Conservation (phyloP, 2,797 vertebrate species). For the Crenichthys baileyi region DNA sequence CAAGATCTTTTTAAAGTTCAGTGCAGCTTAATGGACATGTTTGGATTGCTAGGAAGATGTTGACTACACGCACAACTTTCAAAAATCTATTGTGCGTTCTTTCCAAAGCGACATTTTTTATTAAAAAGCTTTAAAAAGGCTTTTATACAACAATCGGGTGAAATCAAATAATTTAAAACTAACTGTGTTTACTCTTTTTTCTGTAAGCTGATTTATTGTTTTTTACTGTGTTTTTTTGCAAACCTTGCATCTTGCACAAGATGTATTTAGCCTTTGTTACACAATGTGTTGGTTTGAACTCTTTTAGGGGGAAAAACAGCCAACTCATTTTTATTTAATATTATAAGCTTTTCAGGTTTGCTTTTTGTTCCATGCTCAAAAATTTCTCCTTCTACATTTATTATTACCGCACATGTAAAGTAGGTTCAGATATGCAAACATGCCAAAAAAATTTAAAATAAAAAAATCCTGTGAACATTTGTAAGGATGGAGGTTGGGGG, state of each 20-base stretch:
- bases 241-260: not conserved
- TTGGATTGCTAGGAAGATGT: not conserved
- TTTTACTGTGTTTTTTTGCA: not conserved
- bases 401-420: slow-evolving; percentile 36
- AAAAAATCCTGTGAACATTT: slow-evolving; percentile 56
- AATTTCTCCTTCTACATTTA: not conserved
- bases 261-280: not conserved
- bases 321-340: not conserved
- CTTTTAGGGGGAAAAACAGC: too few relatives aligned
- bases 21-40: not conserved
- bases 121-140: too few relatives aligned
- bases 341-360: not conserved
- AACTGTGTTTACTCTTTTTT: too few relatives aligned
- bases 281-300: not conserved
- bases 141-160: too few relatives aligned
- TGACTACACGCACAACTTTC: not conserved
- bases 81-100: too few relatives aligned
- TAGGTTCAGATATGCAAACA: slow-evolving; percentile 39
- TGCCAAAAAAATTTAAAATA: slow-evolving; percentile 31
- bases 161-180: too few relatives aligned
- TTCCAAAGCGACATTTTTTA: too few relatives aligned
- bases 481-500: slow-evolving; percentile 66
- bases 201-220: too few relatives aligned
- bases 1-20: not conserved
- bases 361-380: not conserved